phyloP scores from a whole-genome alignment of 2,888 invertebrate species.

The Dryocosmus kuriphilus region DNA sequence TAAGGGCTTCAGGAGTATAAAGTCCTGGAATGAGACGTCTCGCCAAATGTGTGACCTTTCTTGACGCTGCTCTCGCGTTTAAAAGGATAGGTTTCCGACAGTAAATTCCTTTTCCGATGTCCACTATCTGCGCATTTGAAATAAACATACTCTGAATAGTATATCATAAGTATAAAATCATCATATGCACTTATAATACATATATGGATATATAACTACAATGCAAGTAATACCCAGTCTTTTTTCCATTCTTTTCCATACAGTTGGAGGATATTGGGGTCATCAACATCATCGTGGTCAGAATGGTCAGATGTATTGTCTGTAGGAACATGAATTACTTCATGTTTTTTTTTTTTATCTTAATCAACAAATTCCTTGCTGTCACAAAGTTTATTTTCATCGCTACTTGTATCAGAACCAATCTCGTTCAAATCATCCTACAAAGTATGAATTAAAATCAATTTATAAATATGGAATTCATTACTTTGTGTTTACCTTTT shows the following conservation, averaged over 20 bases:
- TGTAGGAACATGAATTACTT: neutral
- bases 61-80: constrained; percentile 51
- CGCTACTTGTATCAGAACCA: neutral
- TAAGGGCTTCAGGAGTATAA: constrained; percentile 55
- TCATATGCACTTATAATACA: too few species aligned
- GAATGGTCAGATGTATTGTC: too few species aligned
- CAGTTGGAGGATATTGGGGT: constrained; percentile 36
- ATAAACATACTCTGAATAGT: too few species aligned
- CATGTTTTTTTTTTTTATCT: neutral
- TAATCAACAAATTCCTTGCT: too few species aligned
- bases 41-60: constrained; percentile 55
- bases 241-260: constrained; percentile 55
- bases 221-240: constrained; percentile 45
- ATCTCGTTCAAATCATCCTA: neutral
- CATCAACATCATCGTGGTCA: neutral
- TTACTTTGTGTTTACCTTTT: too few species aligned
- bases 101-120: constrained; percentile 40
- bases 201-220: neutral
- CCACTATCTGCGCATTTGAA: constrained; percentile 33
- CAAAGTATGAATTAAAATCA: too few species aligned
- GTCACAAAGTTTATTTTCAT: neutral
- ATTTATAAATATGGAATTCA: too few species aligned
- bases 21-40: constrained; percentile 55
- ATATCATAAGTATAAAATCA: too few species aligned
- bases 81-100: constrained; percentile 55